Base-by-base conservation (phyloP, 2,113 vertebrate genomes). In the Eulemur macaco region DNA sequence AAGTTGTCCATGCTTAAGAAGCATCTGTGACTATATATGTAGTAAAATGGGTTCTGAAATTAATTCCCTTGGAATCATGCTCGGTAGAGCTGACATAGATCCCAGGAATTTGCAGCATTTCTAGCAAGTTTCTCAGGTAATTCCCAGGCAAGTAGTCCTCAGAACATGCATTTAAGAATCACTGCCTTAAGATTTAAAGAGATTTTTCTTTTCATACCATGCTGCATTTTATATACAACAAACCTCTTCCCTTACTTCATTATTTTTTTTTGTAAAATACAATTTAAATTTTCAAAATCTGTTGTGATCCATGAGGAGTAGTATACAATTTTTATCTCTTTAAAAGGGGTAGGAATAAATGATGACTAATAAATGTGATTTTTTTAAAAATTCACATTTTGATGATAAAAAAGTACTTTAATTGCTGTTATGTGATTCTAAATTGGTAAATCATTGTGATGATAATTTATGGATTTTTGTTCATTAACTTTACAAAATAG, bases 31-130 rank as follows among this genome's bases (percentile, higher is more conserved):
- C 34, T 83, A 34, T 29, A 20, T 60, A 42, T 87, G 39, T 21
- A 50, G 95, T 69, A 39, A 96, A 95, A 78, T 77, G 37, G 77
- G 56, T 96, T 92, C 77, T 96, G 89, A 64, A 86, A 83, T 92
- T 64, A 42, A 94, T 66, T 45, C 56, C 21, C 47, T 50, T 82
- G n/a, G 87, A 96, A 92, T 76, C 85, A 81, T 81, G 39, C 81
- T 88, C 81, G 14, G 15, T 56, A 80, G 73, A 83, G 42, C 37
- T 97, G 85, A 58, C 85, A 34, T 10, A 39, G 42, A 86, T 77
- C 77, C 93, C 78, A 91, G 88, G 85, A 83, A 90, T 64, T 63
- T 34, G 39, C 12, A 60, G 69, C 56, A 91, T 81, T 96, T 93
- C 83, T 94, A 89, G 66, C 47, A 92, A 63, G 56, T 52, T 89